Evolutionary conservation across 2,888 invertebrate species (phyloP).

Genomic region (Danaus chrysippus): DNA sequence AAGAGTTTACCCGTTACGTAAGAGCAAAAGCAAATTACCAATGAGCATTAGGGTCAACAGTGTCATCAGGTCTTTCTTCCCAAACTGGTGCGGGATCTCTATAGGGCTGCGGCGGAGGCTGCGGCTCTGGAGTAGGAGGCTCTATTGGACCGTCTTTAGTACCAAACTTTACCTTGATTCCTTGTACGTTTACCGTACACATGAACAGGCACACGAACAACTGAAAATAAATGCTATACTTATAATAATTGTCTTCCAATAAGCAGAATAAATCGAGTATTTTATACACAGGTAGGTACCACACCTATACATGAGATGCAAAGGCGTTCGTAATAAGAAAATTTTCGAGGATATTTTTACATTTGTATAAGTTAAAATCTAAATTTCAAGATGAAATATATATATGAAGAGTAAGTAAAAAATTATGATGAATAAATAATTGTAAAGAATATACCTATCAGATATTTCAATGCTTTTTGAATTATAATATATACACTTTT

Average conservation of each 20-base stretch:
- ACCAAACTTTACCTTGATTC: conserved; percentile 81
- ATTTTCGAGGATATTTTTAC: no score
- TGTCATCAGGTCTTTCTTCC: conserved; percentile 78
- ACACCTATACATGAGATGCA: no score
- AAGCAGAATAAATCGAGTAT: not conserved
- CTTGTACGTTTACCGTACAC: conserved; percentile 67
- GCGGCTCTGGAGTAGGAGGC: conserved; percentile 76
- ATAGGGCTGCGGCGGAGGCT: conserved; percentile 71
- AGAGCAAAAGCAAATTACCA: conserved; percentile 72
- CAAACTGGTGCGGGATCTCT: conserved; percentile 81
- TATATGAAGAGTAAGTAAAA: no score
- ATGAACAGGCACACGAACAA: conserved; percentile 69
- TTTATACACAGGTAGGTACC: no score
- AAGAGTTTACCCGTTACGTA: not conserved
- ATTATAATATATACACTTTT: no score
- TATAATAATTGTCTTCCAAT: not conserved
- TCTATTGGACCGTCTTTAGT: conserved; percentile 80
- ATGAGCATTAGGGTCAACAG: conserved; percentile 80
- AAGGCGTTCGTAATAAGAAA: no score
- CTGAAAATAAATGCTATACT: conserved; percentile 36
- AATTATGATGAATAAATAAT: no score
- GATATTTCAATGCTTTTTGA: not conserved
- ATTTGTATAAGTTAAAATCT: no score
- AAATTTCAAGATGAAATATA: no score
- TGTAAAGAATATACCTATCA: not conserved